Percentiles rank a stretch among this genome's conserved stretches.
Conservation (phyloP, 2,888 invertebrate genomes). For the Sphaerophoria rueppellii region DNA sequence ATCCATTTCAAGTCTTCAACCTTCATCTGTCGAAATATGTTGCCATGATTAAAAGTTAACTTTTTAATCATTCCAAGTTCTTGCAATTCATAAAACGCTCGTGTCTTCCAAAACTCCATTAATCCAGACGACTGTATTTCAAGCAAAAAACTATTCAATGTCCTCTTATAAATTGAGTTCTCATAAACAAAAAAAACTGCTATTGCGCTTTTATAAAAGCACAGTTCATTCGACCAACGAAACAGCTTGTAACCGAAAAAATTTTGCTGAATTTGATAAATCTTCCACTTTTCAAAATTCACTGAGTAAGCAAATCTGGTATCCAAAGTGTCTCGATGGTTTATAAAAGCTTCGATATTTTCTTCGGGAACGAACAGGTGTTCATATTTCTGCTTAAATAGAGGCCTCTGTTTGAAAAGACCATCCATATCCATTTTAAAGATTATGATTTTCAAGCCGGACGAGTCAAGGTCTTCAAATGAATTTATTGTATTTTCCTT, state of each 20-base stretch:
- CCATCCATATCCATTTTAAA: not conserved
- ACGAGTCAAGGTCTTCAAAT: not conserved
- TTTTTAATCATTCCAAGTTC: not conserved
- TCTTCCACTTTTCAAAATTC: not conserved
- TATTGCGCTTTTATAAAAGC: not conserved
- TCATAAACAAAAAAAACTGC: not conserved
- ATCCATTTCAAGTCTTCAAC: too few relatives aligned
- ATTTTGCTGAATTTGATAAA: conserved; percentile 25
- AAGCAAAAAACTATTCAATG: not conserved
- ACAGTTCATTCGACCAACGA: conserved; percentile 17
- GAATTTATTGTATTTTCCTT: conserved; percentile 1
- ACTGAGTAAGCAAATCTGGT: conserved; percentile 15
- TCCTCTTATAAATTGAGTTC: not conserved
- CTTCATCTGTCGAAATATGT: too few relatives aligned
- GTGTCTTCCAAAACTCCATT: conserved; percentile 1
- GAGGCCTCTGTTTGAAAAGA: not conserved
- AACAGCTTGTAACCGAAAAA: conserved; percentile 32
- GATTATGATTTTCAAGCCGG: not conserved
- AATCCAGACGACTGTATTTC: conserved; percentile 16
- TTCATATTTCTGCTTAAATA: not conserved
- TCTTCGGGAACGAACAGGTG: not conserved
- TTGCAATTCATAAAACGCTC: not conserved
- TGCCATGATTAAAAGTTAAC: not conserved
- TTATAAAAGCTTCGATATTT: not conserved
- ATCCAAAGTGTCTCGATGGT: not conserved